These are phyloP conservation scores for Drosophila paramelanica DNA, from an alignment of 2,888 invertebrate genomes.

Conservation along the genomic window DNA sequence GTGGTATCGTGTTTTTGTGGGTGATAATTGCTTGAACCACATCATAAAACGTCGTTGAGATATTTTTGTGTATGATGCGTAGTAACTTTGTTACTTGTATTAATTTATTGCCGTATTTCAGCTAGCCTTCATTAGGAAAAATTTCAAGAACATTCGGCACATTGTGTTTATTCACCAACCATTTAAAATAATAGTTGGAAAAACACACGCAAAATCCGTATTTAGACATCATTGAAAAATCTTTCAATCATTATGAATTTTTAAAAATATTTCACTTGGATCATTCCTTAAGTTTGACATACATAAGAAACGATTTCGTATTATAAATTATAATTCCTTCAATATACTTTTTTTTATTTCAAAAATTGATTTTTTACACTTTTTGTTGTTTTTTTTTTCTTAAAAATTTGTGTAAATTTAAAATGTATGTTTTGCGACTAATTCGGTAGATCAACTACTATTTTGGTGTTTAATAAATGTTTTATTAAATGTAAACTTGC, in stretches of 20 bases:
- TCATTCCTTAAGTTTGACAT: background rate
- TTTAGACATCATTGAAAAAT: slow-evolving; percentile 6
- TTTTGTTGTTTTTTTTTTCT: background rate
- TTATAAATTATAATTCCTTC: background rate
- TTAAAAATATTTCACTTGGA: background rate
- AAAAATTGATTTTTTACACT: background rate
- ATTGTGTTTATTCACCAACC: slow-evolving; percentile 1
- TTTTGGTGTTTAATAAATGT: slow-evolving; percentile 22
- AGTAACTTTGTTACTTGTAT: background rate
- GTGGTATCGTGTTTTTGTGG: slow-evolving; percentile 20
- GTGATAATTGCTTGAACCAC: slow-evolving; percentile 6
- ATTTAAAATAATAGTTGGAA: background rate
- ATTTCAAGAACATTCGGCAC: background rate
- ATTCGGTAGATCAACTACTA: slow-evolving; percentile 8
- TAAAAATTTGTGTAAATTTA: background rate
- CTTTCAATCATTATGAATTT: background rate
- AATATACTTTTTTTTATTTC: background rate
- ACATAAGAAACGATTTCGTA: background rate
- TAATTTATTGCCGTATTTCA: background rate
- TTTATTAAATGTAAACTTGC: slow-evolving; percentile 30
- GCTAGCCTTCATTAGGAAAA: background rate
- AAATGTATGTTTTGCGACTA: slow-evolving; percentile 2
- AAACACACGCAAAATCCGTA: background rate
- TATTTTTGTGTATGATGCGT: slow-evolving; percentile 1
- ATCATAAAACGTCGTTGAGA: slow-evolving; percentile 17